These are phyloP conservation scores for Mechanitis messenoides DNA, from an alignment of 2,888 invertebrate genomes.

Conservation along the genomic window DNA sequence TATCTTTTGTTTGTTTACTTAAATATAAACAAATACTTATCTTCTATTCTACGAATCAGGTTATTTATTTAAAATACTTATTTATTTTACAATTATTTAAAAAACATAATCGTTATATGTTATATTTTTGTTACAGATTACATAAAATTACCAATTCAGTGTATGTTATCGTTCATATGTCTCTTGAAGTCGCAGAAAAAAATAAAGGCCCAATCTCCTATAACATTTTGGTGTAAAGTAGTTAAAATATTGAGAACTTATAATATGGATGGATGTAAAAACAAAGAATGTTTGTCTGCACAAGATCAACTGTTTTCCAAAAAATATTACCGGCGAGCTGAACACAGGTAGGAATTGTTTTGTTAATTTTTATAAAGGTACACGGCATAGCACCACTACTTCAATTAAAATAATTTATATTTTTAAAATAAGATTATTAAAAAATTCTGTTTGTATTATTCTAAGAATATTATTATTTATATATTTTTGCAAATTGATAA, in stretches of 20 bases:
- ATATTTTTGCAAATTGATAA: too few species aligned
- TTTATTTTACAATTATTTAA: too few species aligned
- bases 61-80: neutral
- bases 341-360: conserved; percentile 57
- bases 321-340: conserved; percentile 64
- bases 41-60: neutral
- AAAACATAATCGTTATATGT: neutral
- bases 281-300: conserved; percentile 42
- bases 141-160: neutral
- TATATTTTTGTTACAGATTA: neutral
- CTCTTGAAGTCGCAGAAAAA: too few species aligned
- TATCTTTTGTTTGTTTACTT: neutral
- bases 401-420: neutral
- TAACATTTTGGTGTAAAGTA: too few species aligned
- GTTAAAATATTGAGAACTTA: neutral
- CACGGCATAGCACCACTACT: neutral
- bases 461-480: too few species aligned
- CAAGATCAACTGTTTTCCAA: conserved; percentile 43
- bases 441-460: too few species aligned
- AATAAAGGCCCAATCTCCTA: too few species aligned
- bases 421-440: conserved; percentile 1
- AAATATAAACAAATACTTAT: conserved; percentile 1
- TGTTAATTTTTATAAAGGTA: neutral
- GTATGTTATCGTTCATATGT: neutral
- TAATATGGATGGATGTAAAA: conserved; percentile 44